Evolutionary conservation across 2,888 invertebrate species (phyloP), one percentile per base, ranked within the genome.

Genomic region (Miltochrista miniata): DNA sequence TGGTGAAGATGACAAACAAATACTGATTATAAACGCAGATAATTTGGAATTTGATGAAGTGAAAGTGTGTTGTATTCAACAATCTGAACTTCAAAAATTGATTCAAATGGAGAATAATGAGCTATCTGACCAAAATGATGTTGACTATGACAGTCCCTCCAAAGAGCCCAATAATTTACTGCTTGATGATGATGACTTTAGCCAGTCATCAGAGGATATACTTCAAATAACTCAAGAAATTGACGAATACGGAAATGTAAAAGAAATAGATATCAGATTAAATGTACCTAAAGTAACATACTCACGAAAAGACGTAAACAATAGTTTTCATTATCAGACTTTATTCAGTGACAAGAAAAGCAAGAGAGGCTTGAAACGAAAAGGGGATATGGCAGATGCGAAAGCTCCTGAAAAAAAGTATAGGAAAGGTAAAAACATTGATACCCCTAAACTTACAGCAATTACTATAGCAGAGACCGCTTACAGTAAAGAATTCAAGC

Each of bases 341-440:
- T 33, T 52, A 37, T 37, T 38, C 9, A 35, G 45, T 34, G 56
- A 50, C 18, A 55, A 49, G 35, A 61, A 54, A 33, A 61, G 38
- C 11, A 61, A 46, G 36, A 65, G 49, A 42, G 44, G 24, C 7
- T 60, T 83, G 35, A 88, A 90, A 70, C 83, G 89, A 34, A 89
- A 87, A 68, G 65, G 68, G 39, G 72, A 78, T 40, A 70, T 74
- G 65, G 48, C 59, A 18, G 81, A 85, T 56, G 48, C 61, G 8
- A 75, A 72, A 61, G 54, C 68, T 4, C 54, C 43, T 30, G 64
- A 56, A 40, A 89, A 79, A 61, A 84, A 69, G 51, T 87, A 87
- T 44, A 78, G 87, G 57, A 88, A 88, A 72, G 77, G 83, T 4
- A 90, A 86, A 72, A 80, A 87, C 58, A 90, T 90, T 47, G 87